Percentiles rank a stretch among this genome's conserved stretches.
These are phyloP conservation scores for Lepas anatifera DNA, from an alignment of 2,888 invertebrate species.

Conservation along the genomic window DNA sequence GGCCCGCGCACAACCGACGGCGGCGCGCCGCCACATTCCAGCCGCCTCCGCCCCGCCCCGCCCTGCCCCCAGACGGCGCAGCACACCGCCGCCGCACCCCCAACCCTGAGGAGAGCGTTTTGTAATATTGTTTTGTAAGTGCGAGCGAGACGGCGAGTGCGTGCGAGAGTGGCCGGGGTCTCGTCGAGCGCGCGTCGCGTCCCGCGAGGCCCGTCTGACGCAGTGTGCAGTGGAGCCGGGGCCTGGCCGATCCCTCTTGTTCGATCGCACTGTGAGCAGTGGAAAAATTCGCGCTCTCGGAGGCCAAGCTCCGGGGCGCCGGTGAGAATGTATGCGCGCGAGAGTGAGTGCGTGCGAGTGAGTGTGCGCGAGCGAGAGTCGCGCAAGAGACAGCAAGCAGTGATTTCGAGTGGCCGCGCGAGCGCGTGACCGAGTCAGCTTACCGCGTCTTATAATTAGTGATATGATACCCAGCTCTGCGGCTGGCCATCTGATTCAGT, in stretches of 20 bases:
- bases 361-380: not conserved
- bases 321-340: not conserved
- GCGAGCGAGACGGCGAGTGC: not conserved
- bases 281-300: not conserved
- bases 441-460: slow-evolving; percentile 8
- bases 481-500: slow-evolving; percentile 1
- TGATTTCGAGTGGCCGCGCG: not conserved
- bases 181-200: not conserved
- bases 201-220: not conserved
- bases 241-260: not conserved
- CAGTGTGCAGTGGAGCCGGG: not conserved
- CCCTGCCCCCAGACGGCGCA: not conserved
- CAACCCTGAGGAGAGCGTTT: not conserved
- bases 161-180: not conserved
- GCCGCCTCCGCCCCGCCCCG: not conserved
- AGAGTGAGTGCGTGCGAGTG: not conserved
- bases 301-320: not conserved
- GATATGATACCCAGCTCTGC: not conserved
- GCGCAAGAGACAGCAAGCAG: not conserved
- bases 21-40: slow-evolving; percentile 9
- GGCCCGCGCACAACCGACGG: slow-evolving; percentile 7
- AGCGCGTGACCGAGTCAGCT: slow-evolving; percentile 7
- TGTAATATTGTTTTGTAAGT: slow-evolving; percentile 12
- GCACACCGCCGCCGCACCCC: not conserved
- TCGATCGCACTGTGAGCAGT: not conserved